These are phyloP conservation scores for Nebria salina DNA, from an alignment of 2,888 invertebrate genomes.

Conservation along the genomic window DNA sequence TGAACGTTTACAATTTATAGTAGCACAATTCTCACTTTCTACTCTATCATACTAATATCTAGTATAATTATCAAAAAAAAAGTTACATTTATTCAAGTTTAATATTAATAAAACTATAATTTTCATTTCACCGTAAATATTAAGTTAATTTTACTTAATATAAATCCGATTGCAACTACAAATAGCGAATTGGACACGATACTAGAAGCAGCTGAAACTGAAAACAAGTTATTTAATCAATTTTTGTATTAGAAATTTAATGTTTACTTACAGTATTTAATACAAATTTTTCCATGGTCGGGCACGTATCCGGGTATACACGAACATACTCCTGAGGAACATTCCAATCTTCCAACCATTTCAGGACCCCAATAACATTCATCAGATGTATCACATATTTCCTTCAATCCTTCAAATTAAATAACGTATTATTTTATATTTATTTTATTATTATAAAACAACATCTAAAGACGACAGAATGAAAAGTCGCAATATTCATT, in stretches of 20 bases:
- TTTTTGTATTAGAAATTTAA: background rate
- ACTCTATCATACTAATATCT: too few species aligned
- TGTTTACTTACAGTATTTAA: constrained; percentile 34
- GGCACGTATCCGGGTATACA: constrained; percentile 55
- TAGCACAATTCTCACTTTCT: too few species aligned
- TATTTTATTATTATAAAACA: too few species aligned
- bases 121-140: background rate
- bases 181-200: background rate
- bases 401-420: constrained; percentile 52
- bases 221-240: background rate
- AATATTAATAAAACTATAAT: too few species aligned
- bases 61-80: too few species aligned
- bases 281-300: constrained; percentile 54
- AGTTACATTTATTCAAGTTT: too few species aligned
- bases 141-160: background rate
- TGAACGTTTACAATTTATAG: too few species aligned
- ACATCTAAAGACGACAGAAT: background rate
- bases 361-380: constrained; percentile 58
- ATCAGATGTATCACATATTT: constrained; percentile 55
- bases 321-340: constrained; percentile 54
- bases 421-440: background rate
- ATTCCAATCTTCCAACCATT: constrained; percentile 56
- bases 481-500: background rate
- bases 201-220: background rate
- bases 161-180: background rate